A percentile compares a stretch with the other conserved stretches of the same genome.
Conservation (phyloP, 2,113 vertebrate genomes). For the Protobothrops mucrosquamatus region DNA sequence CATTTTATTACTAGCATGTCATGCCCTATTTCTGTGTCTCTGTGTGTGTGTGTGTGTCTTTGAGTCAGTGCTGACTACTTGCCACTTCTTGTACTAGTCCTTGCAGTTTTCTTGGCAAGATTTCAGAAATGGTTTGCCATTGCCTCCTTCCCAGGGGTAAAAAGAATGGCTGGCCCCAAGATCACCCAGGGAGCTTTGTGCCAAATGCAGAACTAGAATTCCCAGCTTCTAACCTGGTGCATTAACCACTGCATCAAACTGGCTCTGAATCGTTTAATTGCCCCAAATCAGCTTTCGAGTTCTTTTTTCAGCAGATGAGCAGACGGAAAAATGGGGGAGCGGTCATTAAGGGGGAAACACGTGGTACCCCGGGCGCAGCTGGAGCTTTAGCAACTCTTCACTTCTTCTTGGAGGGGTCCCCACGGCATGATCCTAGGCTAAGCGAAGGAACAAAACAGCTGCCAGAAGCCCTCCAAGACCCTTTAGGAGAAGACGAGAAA, state of each 20-base stretch:
- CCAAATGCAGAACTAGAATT: neutral
- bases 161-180: neutral
- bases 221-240: neutral
- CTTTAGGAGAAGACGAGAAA: neutral
- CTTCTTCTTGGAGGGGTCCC: neutral
- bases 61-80: neutral
- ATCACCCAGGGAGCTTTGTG: neutral
- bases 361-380: neutral
- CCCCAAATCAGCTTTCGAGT: neutral
- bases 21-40: neutral
- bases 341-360: neutral
- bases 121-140: neutral
- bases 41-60: neutral
- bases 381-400: neutral
- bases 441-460: neutral
- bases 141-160: neutral
- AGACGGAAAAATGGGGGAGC: neutral
- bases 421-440: neutral
- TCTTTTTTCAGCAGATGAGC: neutral
- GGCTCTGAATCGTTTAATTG: neutral
- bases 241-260: neutral
- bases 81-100: neutral
- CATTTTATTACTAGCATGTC: neutral
- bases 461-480: neutral
- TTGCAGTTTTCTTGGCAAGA: neutral